phyloP scores from a whole-genome alignment of 2,113 vertebrate species.

The Paracanthobrama guichenoti region DNA sequence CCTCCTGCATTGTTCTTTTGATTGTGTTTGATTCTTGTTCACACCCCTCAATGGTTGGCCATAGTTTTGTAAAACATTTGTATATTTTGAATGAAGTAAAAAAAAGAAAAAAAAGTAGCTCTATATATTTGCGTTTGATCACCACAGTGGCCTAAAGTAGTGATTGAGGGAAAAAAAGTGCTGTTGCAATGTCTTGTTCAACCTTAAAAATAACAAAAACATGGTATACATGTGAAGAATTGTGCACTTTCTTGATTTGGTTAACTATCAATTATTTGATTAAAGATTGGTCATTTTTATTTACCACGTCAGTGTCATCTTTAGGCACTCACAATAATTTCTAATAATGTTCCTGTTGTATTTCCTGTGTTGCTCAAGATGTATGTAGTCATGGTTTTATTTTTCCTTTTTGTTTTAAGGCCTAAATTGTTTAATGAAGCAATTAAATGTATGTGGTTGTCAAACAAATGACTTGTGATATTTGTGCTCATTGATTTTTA shows the following conservation, averaged over 20 bases:
- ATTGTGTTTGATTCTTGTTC: slow-evolving; percentile 47
- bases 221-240: background rate
- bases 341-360: background rate
- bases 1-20: slow-evolving; percentile 24
- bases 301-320: slow-evolving; percentile 20
- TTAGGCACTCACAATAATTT: background rate
- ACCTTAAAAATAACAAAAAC: slow-evolving; percentile 12
- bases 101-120: slow-evolving; percentile 67
- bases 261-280: background rate
- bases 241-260: slow-evolving; percentile 26
- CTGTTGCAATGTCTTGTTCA: slow-evolving; percentile 48
- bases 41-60: slow-evolving; percentile 49
- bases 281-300: slow-evolving; percentile 14
- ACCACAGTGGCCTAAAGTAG: slow-evolving; percentile 87
- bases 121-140: slow-evolving; percentile 70
- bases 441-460: slow-evolving; percentile 48
- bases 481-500: no score
- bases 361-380: slow-evolving; percentile 13
- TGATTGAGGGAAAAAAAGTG: slow-evolving; percentile 51
- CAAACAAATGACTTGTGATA: slow-evolving; percentile 42
- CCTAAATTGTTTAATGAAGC: slow-evolving; percentile 45
- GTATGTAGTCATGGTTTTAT: background rate
- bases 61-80: slow-evolving; percentile 68
- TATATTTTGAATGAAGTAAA: slow-evolving; percentile 62
- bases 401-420: slow-evolving; percentile 9